Evolutionary conservation across 2,888 invertebrate species (phyloP).

Genomic region (Phengaris alcon): DNA sequence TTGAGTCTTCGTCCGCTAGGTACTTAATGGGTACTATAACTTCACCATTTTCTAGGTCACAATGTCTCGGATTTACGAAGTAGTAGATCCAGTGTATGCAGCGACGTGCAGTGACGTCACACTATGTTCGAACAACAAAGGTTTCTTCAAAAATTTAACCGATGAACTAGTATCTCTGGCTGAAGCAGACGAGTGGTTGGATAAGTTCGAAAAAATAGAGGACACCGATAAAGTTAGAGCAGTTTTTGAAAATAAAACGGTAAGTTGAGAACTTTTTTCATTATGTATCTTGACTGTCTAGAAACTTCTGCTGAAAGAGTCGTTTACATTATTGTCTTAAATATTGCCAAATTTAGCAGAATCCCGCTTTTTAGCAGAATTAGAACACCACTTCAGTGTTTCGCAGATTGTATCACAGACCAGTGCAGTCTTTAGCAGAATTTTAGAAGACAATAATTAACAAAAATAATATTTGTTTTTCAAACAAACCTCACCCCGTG

Average conservation of each 20-base stretch:
- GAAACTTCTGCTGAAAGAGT: too few species aligned
- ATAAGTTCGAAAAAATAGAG: constrained; percentile 78
- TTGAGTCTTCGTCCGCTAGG: too few species aligned
- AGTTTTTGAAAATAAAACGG: constrained; percentile 74
- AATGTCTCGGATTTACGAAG: constrained; percentile 61
- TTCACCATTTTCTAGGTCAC: constrained; percentile 4
- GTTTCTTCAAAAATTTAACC: constrained; percentile 85
- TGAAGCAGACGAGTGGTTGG: constrained; percentile 79
- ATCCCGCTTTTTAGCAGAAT: too few species aligned
- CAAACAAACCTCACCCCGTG: too few species aligned
- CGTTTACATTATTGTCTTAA: too few species aligned
- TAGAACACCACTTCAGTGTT: too few species aligned
- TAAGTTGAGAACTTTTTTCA: constrained; percentile 44
- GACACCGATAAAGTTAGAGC: constrained; percentile 80
- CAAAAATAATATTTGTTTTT: too few species aligned
- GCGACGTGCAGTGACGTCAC: constrained; percentile 86
- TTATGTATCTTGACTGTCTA: too few species aligned
- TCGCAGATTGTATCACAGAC: too few species aligned
- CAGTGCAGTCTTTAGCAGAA: too few species aligned
- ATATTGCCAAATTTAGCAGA: too few species aligned
- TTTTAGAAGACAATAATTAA: too few species aligned
- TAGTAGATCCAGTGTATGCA: constrained; percentile 74
- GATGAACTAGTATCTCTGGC: constrained; percentile 78
- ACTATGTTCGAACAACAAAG: constrained; percentile 85
- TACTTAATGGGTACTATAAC: not conserved